Evolutionary conservation across 2,113 vertebrate species (phyloP), one percentile per base, ranked within the genome.

Genomic region (Nettapus auritus): DNA sequence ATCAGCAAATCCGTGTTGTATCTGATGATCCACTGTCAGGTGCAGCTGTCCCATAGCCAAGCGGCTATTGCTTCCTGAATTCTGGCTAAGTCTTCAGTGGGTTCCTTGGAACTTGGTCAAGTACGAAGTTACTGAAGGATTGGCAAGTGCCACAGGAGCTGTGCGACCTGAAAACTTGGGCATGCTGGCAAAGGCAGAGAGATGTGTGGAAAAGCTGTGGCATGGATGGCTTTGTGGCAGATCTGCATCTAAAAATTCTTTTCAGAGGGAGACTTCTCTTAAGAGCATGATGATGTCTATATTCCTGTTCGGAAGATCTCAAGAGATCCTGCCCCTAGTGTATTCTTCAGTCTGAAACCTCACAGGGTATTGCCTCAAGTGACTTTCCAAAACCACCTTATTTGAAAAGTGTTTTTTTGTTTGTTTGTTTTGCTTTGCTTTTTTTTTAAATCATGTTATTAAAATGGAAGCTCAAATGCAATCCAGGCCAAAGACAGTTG

Each of bases 261-360:
- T 74, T 19, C 21, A 22, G 70, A 79, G 60, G 33, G 34, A 19
- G 16, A 38, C 11, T 56, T 34, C 59, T 53, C 57, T 40, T 38
- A 8, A n/a, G 22, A 6, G 70, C 62, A 2, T 1, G 0, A 2
- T 4, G 31, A 4, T 19, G 78, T 33, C 28, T 19, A 4, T 50
- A 28, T 23, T 40, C 23, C 36, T 17, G 8, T 29, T 31, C 22
- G 26, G n/a, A 60, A 34, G n/a, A 50, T 48, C 23, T 28, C 42
- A 29, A 50, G 28, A 23, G 59, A 26, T 36, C 19, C 42, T 11
- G 15, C 16, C 46, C 59, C 19, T 11, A 11, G 9, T 16, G 13
- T 19, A 3, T 34, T 46, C 13, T 15, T 48, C 36, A 48, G 15
- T 76, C 56, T 82, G 22, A 15, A 59, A 13, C 66, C 15, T 88